These are phyloP conservation scores for Epinotia ramella DNA, from an alignment of 2,888 invertebrate genomes.

Conservation along the genomic window DNA sequence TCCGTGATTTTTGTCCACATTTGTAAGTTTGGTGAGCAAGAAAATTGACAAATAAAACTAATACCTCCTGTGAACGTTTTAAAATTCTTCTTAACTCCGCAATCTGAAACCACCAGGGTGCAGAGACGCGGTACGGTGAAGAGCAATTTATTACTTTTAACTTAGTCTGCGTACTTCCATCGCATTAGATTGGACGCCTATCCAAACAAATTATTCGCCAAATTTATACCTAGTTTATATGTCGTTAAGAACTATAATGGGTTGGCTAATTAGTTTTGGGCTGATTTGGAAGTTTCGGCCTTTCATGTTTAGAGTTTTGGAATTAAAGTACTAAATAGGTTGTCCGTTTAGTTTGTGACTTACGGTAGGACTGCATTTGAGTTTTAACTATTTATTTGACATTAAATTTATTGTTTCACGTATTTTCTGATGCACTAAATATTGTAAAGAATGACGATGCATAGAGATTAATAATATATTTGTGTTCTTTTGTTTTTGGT, in stretches of 20 bases:
- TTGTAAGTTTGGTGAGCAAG: background rate
- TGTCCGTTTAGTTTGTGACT: background rate
- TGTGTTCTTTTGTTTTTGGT: too few relatives aligned
- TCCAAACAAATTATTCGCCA: constrained; percentile 33
- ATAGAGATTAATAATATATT: too few relatives aligned
- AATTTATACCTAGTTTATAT: constrained; percentile 31
- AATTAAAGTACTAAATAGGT: constrained; percentile 9
- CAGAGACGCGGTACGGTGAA: constrained; percentile 61
- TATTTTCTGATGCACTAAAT: too few relatives aligned
- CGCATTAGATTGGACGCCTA: constrained; percentile 52
- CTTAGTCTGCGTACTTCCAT: constrained; percentile 54
- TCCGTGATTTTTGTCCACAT: too few relatives aligned
- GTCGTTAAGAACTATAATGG: constrained; percentile 24
- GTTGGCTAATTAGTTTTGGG: constrained; percentile 20
- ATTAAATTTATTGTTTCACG: too few relatives aligned
- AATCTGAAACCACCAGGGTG: constrained; percentile 57
- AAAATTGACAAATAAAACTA: background rate
- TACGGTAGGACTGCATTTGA: background rate
- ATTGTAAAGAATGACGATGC: too few relatives aligned
- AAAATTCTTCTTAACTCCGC: constrained; percentile 10
- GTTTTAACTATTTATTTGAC: background rate
- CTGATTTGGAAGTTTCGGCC: constrained; percentile 13
- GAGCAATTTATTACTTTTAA: constrained; percentile 70
- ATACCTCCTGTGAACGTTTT: constrained; percentile 6
- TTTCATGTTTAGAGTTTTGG: constrained; percentile 14